phyloP scores from a whole-genome alignment of 2,797 vertebrate species.

The Tympanoctomys barrerae region DNA sequence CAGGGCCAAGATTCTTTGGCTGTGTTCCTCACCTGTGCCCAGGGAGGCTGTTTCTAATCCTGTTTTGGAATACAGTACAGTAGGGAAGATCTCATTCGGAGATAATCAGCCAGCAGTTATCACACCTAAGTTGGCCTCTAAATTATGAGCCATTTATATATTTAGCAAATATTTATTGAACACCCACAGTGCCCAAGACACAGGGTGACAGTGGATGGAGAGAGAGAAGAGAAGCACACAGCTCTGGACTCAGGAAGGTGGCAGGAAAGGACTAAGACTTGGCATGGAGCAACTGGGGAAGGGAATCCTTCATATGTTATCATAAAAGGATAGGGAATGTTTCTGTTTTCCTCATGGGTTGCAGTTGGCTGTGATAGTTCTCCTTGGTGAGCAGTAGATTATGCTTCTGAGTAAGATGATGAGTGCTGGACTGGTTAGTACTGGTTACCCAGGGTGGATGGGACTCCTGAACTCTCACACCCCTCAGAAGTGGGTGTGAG shows the following conservation, averaged over 20 bases:
- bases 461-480: not conserved
- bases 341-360: slow-evolving; percentile 21
- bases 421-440: not conserved
- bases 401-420: not conserved
- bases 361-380: not conserved
- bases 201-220: not conserved
- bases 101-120: slow-evolving; percentile 70
- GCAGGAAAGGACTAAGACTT: not conserved
- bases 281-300: not conserved
- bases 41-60: slow-evolving; percentile 70
- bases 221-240: not conserved
- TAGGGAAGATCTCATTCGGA: slow-evolving; percentile 61
- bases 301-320: not conserved
- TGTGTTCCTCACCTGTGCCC: slow-evolving; percentile 24
- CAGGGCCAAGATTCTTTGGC: slow-evolving; percentile 81
- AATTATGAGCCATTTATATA: slow-evolving; percentile 71
- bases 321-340: not conserved
- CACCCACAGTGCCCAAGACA: slow-evolving; percentile 4
- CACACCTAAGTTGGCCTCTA: slow-evolving; percentile 63
- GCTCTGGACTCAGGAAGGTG: not conserved
- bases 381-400: not conserved
- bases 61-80: slow-evolving; percentile 63
- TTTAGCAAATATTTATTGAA: slow-evolving; percentile 78
- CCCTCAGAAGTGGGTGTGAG: not conserved
- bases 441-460: not conserved